These are phyloP conservation scores for Scaptomyza pallida DNA, from an alignment of 1,140 invertebrate genomes.

Conservation along the genomic window DNA sequence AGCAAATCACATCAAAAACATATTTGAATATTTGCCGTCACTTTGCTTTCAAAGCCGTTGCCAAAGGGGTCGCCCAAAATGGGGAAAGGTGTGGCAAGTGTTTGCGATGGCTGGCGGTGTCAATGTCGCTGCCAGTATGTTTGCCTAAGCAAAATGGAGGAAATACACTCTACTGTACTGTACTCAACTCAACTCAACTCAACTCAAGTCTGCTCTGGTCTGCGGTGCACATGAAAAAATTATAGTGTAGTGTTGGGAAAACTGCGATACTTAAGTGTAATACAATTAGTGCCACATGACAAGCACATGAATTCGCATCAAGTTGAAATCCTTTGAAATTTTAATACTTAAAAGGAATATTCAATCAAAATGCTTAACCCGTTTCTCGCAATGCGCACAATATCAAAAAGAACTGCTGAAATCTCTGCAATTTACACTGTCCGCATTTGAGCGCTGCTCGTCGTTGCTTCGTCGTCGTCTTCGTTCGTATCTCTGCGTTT, in stretches of 20 bases:
- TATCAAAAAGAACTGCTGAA: conserved; percentile 56
- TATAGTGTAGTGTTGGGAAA: background rate
- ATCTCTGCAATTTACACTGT: conserved; percentile 69
- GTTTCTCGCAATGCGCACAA: conserved; percentile 30
- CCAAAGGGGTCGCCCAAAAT: background rate
- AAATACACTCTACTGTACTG: conserved; percentile 4
- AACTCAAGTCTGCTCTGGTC: background rate
- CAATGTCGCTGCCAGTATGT: conserved; percentile 71
- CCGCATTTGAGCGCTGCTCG: conserved; percentile 1
- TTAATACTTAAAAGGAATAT: background rate
- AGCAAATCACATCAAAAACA: conserved; percentile 83
- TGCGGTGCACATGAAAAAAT: background rate
- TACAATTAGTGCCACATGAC: conserved; percentile 8
- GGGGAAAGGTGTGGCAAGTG: conserved; percentile 9
- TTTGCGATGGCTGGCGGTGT: conserved; percentile 46
- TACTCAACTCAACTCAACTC: conserved; percentile 1
- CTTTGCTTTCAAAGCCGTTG: conserved; percentile 62
- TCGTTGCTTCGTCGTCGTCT: conserved; percentile 1
- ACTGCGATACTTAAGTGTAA: background rate
- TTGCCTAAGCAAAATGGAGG: conserved; percentile 62
- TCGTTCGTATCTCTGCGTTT: conserved; percentile 39
- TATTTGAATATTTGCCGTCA: conserved; percentile 82
- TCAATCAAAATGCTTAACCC: background rate
- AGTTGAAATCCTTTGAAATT: background rate
- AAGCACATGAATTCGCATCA: background rate